Evolutionary conservation across 2,113 vertebrate species (phyloP).

Genomic region (Cavia porcellus): DNA sequence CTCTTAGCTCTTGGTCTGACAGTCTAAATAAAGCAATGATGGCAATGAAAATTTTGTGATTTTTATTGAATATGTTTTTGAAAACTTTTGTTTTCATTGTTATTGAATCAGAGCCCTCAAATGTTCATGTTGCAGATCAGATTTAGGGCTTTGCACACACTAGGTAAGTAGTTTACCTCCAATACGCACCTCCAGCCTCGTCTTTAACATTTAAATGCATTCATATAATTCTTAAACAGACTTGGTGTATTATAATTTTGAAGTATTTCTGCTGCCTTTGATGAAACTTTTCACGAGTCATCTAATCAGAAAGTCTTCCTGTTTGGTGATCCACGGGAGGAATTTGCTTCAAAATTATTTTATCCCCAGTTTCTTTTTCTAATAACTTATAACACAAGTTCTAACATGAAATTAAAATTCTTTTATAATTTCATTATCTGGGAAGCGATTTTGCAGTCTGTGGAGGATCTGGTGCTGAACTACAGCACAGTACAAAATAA

Average conservation of each 20-base stretch:
- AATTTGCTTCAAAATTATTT: constrained; percentile 74
- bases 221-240: neutral
- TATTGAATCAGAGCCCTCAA: constrained; percentile 17
- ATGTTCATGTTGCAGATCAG: neutral
- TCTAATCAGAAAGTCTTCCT: constrained; percentile 65
- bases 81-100: neutral
- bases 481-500: constrained; percentile 88
- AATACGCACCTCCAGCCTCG: neutral
- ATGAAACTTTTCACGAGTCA: constrained; percentile 52
- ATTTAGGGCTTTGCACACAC: neutral
- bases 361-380: constrained; percentile 80
- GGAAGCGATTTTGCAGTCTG: constrained; percentile 87
- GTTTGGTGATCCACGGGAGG: neutral
- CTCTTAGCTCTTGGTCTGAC: neutral
- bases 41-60: neutral
- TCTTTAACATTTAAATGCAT: constrained; percentile 39
- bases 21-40: neutral
- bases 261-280: constrained; percentile 67
- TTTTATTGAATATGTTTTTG: neutral
- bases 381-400: constrained; percentile 85
- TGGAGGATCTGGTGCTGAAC: constrained; percentile 85
- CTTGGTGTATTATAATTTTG: constrained; percentile 55
- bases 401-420: constrained; percentile 89
- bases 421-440: constrained; percentile 89
- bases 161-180: neutral